Conservation (phyloP, 1,140 invertebrate genomes). For the Lordiphosa collinella region DNA sequence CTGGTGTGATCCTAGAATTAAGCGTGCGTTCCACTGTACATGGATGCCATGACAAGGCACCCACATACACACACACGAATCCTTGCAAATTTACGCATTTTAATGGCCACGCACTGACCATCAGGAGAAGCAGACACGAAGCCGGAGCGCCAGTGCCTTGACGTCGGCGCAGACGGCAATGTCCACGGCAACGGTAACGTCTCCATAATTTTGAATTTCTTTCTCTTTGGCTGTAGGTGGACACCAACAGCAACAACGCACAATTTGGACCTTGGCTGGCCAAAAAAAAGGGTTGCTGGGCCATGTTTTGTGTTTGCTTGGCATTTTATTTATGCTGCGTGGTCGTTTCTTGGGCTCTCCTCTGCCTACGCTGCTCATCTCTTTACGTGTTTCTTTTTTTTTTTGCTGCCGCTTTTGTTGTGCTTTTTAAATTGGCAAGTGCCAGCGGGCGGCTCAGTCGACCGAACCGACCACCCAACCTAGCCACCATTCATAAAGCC, state of each 20-base stretch:
- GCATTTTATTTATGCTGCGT: constrained; percentile 75
- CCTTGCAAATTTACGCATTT: constrained; percentile 69
- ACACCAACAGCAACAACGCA: constrained; percentile 1
- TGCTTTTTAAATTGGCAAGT: constrained; percentile 72
- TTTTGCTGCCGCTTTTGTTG: constrained; percentile 28
- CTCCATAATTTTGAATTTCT: constrained; percentile 70
- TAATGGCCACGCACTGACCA: constrained; percentile 49
- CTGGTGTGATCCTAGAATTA: no score
- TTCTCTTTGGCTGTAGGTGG: constrained; percentile 20
- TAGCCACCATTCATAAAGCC: neutral
- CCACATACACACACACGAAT: constrained; percentile 12
- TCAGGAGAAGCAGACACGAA: constrained; percentile 11
- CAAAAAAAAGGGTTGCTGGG: constrained; percentile 4
- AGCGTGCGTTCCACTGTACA: no score
- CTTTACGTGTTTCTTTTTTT: constrained; percentile 1
- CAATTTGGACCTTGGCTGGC: constrained; percentile 25
- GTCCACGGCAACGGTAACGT: constrained; percentile 9
- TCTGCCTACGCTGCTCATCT: constrained; percentile 2
- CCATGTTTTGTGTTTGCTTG: constrained; percentile 46
- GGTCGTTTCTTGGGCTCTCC: constrained; percentile 56
- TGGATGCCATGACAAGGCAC: neutral
- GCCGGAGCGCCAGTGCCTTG: constrained; percentile 11
- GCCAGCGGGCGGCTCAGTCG: constrained; percentile 67
- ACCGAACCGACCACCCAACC: constrained; percentile 25
- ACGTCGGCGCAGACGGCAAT: constrained; percentile 21